A percentile compares a stretch with the other conserved stretches of the same genome.
Conservation (phyloP, 2,797 vertebrate species). For the Pseudomugil gertrudae region DNA sequence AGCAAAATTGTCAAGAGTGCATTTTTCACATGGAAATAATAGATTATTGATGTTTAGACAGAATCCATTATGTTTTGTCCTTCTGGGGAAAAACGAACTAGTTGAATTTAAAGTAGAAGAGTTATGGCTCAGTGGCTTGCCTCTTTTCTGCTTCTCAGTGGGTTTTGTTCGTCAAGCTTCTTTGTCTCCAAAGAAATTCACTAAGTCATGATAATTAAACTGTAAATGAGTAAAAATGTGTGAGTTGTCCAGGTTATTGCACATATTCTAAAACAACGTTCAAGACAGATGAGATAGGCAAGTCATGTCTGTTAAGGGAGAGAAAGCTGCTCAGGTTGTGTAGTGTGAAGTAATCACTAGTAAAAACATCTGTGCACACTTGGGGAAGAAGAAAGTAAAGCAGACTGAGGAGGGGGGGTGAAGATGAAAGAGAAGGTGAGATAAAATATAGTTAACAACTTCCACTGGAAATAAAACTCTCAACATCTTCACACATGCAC, state of each 20-base stretch:
- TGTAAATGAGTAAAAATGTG: conserved; percentile 56
- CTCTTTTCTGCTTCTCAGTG: conserved; percentile 45
- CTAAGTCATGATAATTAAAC: conserved; percentile 55
- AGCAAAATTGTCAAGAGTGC: conserved; percentile 37
- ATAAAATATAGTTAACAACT: conserved; percentile 58
- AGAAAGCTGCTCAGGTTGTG: conserved; percentile 39
- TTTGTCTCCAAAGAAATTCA: conserved; percentile 51
- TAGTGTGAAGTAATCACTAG: conserved; percentile 22
- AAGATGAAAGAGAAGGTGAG: conserved; percentile 34
- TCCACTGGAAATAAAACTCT: conserved; percentile 53
- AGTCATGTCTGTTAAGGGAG: conserved; percentile 28
- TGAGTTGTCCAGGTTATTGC: conserved; percentile 45
- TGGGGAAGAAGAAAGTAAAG: conserved; percentile 24
- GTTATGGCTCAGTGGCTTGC: conserved; percentile 50
- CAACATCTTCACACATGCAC: conserved; percentile 33
- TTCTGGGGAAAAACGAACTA: conserved; percentile 68
- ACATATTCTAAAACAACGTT: conserved; percentile 24
- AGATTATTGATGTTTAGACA: conserved; percentile 63
- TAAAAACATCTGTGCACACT: conserved; percentile 14
- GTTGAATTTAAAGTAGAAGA: conserved; percentile 54
- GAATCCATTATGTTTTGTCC: conserved; percentile 53
- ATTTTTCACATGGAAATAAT: conserved; percentile 54
- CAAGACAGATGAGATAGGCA: conserved; percentile 29
- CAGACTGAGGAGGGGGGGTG: conserved; percentile 39
- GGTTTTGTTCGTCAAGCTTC: conserved; percentile 59